Conservation (phyloP, 2,113 vertebrate species). For the Condylura cristata region DNA sequence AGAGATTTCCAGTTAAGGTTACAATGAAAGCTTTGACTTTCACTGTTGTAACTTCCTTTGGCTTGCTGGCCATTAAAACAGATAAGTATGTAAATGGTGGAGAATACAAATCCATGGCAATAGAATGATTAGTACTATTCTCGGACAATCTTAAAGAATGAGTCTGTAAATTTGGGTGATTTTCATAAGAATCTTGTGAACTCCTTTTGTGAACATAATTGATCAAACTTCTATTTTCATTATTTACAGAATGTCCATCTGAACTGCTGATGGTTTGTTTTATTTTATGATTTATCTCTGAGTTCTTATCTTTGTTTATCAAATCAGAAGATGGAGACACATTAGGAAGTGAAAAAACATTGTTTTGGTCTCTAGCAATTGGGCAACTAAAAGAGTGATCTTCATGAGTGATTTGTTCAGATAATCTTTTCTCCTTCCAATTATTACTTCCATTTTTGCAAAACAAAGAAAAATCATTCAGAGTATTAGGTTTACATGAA, state of each 20-base stretch:
- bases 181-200: constrained; percentile 55
- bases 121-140: neutral
- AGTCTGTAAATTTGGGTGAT: constrained; percentile 23
- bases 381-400: constrained; percentile 60
- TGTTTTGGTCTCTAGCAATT: constrained; percentile 62
- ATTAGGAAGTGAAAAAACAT: constrained; percentile 33
- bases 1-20: constrained; percentile 95
- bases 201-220: constrained; percentile 30
- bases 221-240: constrained; percentile 32
- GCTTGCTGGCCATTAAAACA: constrained; percentile 83
- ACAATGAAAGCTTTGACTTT: constrained; percentile 95
- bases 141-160: constrained; percentile 44
- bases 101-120: constrained; percentile 78
- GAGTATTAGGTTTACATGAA: constrained; percentile 38
- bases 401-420: constrained; percentile 51
- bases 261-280: constrained; percentile 27
- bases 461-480: constrained; percentile 63
- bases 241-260: constrained; percentile 41
- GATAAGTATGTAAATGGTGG: constrained; percentile 90
- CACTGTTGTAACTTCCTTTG: constrained; percentile 80
- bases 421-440: constrained; percentile 47
- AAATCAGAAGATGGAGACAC: constrained; percentile 7
- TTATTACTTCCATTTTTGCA: constrained; percentile 34
- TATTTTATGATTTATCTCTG: constrained; percentile 29
- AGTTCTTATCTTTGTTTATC: constrained; percentile 51